Conservation (phyloP, 1,140 invertebrate genomes). For the Apis dorsata region DNA sequence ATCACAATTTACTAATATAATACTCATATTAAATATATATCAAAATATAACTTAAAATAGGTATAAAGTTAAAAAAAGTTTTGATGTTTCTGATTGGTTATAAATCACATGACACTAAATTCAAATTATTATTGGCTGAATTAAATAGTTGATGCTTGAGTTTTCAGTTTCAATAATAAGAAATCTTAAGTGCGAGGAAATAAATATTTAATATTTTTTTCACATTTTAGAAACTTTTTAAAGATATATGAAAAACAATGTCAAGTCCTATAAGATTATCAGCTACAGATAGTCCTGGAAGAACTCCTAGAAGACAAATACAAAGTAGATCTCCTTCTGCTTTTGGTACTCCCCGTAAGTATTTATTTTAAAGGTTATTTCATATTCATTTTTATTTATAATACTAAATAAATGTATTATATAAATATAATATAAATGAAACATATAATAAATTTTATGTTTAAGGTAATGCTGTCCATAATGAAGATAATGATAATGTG, state of each 20-base stretch:
- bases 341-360: constrained; percentile 55
- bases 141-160: no score
- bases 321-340: constrained; percentile 46
- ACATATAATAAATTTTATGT: constrained; percentile 8
- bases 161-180: not conserved
- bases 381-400: not conserved
- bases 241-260: not conserved
- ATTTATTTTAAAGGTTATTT: constrained; percentile 52
- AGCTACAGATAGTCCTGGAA: constrained; percentile 58
- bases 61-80: no score
- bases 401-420: not conserved
- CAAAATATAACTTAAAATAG: no score
- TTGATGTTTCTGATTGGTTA: no score
- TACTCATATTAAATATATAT: no score
- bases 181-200: constrained; percentile 11
- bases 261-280: constrained; percentile 63
- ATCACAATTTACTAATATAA: no score
- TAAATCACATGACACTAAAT: no score
- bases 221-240: no score
- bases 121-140: no score
- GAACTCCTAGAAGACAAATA: constrained; percentile 60
- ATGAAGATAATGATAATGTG: constrained; percentile 52
- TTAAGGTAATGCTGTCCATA: constrained; percentile 22
- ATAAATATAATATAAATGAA: no score
- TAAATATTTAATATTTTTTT: not conserved